Base-by-base conservation (phyloP, 2,888 invertebrate genomes). In the Malachius bipustulatus region DNA sequence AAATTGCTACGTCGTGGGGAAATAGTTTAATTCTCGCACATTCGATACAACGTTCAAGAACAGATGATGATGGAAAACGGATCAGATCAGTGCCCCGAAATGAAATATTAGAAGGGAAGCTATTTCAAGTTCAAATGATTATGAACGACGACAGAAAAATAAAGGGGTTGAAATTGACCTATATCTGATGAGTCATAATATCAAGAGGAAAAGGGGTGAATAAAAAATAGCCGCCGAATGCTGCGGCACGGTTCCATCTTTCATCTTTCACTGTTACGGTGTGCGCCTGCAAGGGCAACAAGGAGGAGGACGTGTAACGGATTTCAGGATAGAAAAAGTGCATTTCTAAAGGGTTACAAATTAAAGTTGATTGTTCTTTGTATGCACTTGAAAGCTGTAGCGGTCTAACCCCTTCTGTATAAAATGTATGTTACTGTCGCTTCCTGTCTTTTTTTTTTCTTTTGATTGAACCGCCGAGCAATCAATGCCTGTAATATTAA, bases 91-190 rank as follows among this genome's bases (percentile, higher is more conserved):
- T n/a, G n/a, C n/a, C n/a, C n/a, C n/a, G n/a, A n/a, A n/a, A n/a
- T n/a, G n/a, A n/a, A n/a, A n/a, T n/a, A n/a, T n/a, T n/a, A n/a
- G n/a, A n/a, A n/a, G n/a, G n/a, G n/a, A n/a, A n/a, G n/a, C n/a
- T n/a, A n/a, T 42, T 37, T 39, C 30, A 26, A 38, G 30, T 36
- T 28, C 35, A 32, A 38, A 36, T 15, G 34, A 28, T 24, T 35
- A 16, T 33, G 16, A 34, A 46, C 37, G 45, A 49, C 48, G 49
- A 52, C 47, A 44, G 45, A 50, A 45, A 46, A 48, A 40, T 42
- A 40, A 43, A 49, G 45, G 49, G 49, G 45, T 48, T 41, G 42
- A 50, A 48, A 49, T 50, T 52, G 52, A 52, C 51, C 52, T 51
- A 52, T 42, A 52, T 50, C 43, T 44, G 45, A 50, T 51, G 51